phyloP scores from a whole-genome alignment of 2,797 vertebrate species.

The Spinibarbus caldwelli region DNA sequence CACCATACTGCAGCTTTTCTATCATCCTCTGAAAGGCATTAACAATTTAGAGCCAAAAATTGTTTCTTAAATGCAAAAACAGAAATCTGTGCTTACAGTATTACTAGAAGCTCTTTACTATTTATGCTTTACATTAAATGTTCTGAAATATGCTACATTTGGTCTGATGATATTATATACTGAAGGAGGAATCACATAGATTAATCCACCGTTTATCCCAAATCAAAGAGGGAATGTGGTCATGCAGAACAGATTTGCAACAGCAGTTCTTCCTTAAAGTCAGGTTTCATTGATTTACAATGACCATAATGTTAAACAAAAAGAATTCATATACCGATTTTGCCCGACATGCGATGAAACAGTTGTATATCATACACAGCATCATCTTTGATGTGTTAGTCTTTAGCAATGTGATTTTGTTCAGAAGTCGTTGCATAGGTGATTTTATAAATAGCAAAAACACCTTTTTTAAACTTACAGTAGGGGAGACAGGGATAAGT shows the following conservation, averaged over 20 bases:
- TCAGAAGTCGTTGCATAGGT: neutral
- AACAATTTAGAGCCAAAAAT: slow-evolving; percentile 5
- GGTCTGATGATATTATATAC: neutral
- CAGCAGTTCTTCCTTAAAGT: neutral
- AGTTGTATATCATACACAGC: neutral
- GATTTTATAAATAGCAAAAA: neutral
- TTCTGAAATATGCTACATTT: neutral
- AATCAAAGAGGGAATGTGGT: neutral
- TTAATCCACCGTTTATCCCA: neutral
- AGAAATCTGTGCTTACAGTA: neutral
- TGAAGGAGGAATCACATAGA: neutral
- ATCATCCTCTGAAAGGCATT: neutral
- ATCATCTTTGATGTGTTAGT: neutral
- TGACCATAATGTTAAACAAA: neutral
- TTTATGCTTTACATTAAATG: neutral
- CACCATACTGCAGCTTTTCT: slow-evolving; percentile 14
- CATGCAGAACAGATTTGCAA: neutral
- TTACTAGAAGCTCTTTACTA: neutral
- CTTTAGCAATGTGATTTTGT: neutral
- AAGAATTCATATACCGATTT: neutral
- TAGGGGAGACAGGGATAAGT: neutral
- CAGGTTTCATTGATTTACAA: neutral
- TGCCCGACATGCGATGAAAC: neutral
- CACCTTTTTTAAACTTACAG: neutral
- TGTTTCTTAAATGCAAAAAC: neutral